phyloP scores from a whole-genome alignment of 2,113 vertebrate species.

The Elanoides forficatus region DNA sequence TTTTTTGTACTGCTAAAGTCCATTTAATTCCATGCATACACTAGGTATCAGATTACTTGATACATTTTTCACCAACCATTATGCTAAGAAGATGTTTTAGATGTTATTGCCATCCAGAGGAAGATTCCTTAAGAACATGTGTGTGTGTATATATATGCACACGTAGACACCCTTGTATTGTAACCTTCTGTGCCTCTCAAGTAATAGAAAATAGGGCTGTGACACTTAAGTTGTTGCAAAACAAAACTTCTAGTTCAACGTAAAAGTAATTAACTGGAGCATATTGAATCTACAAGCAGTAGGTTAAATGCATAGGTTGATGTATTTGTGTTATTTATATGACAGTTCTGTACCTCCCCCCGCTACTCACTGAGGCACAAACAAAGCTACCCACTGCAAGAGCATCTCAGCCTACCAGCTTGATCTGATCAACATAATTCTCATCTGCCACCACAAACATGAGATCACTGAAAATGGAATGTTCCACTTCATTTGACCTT shows the following conservation, averaged over 20 bases:
- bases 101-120: constrained; percentile 19
- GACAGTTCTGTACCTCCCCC: background rate
- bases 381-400: background rate
- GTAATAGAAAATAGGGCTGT: background rate
- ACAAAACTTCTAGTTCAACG: background rate
- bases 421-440: background rate
- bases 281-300: background rate
- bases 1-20: background rate
- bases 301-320: background rate
- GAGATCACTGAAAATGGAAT: background rate
- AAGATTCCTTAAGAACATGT: background rate
- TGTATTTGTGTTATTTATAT: background rate
- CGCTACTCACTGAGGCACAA: background rate
- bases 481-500: constrained; percentile 62
- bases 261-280: background rate
- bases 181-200: background rate
- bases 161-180: background rate
- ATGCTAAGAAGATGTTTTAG: background rate
- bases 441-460: background rate
- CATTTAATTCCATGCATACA: background rate
- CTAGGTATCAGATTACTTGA: background rate
- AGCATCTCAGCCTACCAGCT: background rate
- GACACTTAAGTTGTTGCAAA: background rate
- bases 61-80: background rate
- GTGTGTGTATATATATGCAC: background rate